Evolutionary conservation across 2,113 vertebrate genomes (phyloP).

Genomic region (Butastur rufipennis): DNA sequence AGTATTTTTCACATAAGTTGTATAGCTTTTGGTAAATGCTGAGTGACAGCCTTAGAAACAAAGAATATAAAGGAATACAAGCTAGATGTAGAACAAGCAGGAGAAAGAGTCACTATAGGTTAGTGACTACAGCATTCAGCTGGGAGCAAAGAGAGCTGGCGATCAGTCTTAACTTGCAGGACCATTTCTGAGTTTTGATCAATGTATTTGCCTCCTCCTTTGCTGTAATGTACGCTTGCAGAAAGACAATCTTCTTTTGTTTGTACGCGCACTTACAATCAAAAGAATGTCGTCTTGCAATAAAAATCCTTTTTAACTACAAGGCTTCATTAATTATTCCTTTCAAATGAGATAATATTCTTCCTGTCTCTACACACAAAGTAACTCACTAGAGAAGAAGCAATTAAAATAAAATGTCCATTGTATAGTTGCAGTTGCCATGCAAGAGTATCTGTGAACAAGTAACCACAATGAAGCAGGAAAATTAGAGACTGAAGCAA

Average conservation of each 20-base stretch:
- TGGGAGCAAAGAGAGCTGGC: background rate
- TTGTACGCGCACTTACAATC: background rate
- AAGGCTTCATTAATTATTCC: background rate
- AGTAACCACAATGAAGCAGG: slow-evolving; percentile 21
- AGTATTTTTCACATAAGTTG: background rate
- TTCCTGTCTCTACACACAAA: background rate
- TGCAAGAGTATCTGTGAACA: slow-evolving; percentile 9
- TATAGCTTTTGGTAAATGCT: background rate
- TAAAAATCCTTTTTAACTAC: background rate
- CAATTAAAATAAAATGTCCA: background rate
- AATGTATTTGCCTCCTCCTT: background rate
- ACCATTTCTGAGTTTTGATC: background rate
- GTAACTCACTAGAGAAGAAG: background rate
- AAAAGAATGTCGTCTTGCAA: too few relatives aligned
- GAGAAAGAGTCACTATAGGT: background rate
- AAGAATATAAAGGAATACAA: background rate
- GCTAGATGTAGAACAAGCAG: background rate
- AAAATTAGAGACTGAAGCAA: slow-evolving; percentile 66
- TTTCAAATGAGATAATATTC: background rate
- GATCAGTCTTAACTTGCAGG: background rate
- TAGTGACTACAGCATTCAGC: background rate
- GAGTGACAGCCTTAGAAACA: background rate
- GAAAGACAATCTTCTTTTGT: background rate
- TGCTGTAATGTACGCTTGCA: background rate
- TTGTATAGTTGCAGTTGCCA: background rate